These are phyloP conservation scores for Dufourea novaeangliae DNA, from an alignment of 1,140 invertebrate genomes.

Conservation along the genomic window DNA sequence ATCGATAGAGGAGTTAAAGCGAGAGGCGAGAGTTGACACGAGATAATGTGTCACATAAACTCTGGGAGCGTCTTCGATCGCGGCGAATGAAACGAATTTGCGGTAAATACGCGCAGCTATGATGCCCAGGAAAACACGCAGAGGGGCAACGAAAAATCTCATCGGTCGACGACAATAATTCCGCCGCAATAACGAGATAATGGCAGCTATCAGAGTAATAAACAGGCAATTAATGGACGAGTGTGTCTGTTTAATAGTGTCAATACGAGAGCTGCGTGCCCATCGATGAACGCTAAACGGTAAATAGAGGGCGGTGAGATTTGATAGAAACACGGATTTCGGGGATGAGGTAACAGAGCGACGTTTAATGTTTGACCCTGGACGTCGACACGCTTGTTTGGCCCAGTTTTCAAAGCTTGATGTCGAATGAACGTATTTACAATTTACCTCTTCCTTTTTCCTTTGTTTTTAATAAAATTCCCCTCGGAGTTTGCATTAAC, in stretches of 20 bases:
- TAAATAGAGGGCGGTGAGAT: background rate
- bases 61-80: background rate
- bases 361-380: background rate
- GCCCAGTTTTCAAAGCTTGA: background rate
- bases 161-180: background rate
- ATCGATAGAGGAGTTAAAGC: background rate
- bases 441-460: background rate
- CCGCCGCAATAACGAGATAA: slow-evolving; percentile 5
- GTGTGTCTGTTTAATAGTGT: slow-evolving; percentile 2
- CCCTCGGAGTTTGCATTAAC: background rate
- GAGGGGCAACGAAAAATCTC: background rate
- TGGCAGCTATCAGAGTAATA: background rate
- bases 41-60: background rate
- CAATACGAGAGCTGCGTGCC: background rate
- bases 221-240: slow-evolving; percentile 23
- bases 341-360: background rate
- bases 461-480: slow-evolving; percentile 15
- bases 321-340: background rate
- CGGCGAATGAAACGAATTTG: background rate
- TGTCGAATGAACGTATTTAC: background rate
- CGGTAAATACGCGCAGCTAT: no score
- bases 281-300: background rate
- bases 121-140: no score
- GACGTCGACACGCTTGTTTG: background rate
- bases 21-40: no score